Conservation (phyloP, 2,113 vertebrate genomes). For the Pseudonaja textilis region DNA sequence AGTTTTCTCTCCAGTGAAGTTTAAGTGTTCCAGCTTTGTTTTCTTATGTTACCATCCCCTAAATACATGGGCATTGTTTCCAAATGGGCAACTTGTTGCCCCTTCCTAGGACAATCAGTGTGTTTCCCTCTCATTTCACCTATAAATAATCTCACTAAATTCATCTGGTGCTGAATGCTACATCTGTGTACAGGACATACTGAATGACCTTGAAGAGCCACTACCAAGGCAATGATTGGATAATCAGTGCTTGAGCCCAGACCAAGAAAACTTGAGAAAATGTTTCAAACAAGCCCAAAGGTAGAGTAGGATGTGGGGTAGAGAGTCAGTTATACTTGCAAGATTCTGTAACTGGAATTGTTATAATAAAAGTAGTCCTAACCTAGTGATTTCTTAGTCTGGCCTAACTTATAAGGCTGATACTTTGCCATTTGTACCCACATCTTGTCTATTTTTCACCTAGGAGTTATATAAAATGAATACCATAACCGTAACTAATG, state of each 20-base stretch:
- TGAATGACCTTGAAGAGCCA: background rate
- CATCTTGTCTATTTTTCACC: background rate
- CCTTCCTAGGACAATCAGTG: background rate
- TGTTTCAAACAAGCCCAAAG: background rate
- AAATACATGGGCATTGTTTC: background rate
- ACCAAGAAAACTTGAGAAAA: background rate
- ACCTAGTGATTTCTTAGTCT: background rate
- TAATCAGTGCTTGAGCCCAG: background rate
- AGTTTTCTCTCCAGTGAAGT: background rate
- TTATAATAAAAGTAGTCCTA: background rate
- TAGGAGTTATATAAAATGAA: background rate
- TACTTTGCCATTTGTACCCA: background rate
- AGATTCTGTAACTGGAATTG: background rate
- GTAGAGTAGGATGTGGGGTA: background rate
- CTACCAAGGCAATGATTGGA: background rate
- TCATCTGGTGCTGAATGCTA: background rate
- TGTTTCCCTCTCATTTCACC: background rate
- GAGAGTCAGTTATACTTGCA: background rate
- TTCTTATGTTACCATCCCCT: background rate
- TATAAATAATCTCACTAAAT: background rate
- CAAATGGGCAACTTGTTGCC: rapidly evolving
- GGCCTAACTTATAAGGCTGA: background rate
- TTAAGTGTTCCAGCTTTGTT: background rate
- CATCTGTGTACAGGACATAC: background rate
- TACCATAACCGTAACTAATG: background rate